Base-by-base conservation (phyloP, 1,140 invertebrate genomes). In the Hyposmocoma kahamanoa region DNA sequence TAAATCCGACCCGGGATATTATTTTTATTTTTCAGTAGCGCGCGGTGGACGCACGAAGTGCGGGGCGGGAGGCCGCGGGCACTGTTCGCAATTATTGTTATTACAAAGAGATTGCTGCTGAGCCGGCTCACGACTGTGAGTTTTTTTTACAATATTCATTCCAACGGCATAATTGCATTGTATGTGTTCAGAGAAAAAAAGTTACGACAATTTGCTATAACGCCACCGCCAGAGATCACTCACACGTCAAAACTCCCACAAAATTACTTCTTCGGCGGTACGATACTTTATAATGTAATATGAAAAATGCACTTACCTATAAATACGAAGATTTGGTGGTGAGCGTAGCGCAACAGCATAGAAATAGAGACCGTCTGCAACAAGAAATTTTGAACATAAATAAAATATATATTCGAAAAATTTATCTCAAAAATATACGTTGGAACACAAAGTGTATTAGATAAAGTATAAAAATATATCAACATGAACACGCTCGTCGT, bases 311-410 rank as follows among this genome's bases (percentile, higher is more conserved):
- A 90, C 92, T 95, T 89, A 98, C 96, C 95, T 62, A 98, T 98
- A 71, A 98, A 99, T 20, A 99, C 90, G 82, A 99, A 99, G 66
- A 99, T 99, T 87, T 99, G 98, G 84, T 99, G 97, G 88, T 99
- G 98, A 1, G 98, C 99, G 86, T 99, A 99, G 34, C 98, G 91
- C 36, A 99, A 88, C 53, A 99, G 87, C 94, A 99, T 98, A 2
- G 98, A 99, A 62, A 99, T 97, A 0, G 97, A 98, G 24, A 99
- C 93, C 6, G 98, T 99, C 97, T 99, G 90, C 64, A 92, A 95
- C 79, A 81, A 81, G 65, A 62, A 67, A 77, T 34, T 44, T 20
- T 32, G 3, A 18, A 28, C 20, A 30, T 18, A 3, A 13, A 5
- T 36, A 36, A 22, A 22, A 26, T 36, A 28, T 21, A n/a, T n/a